Evolutionary conservation across 2,797 vertebrate species (phyloP).

Genomic region (Orientallactaga sibirica): DNA sequence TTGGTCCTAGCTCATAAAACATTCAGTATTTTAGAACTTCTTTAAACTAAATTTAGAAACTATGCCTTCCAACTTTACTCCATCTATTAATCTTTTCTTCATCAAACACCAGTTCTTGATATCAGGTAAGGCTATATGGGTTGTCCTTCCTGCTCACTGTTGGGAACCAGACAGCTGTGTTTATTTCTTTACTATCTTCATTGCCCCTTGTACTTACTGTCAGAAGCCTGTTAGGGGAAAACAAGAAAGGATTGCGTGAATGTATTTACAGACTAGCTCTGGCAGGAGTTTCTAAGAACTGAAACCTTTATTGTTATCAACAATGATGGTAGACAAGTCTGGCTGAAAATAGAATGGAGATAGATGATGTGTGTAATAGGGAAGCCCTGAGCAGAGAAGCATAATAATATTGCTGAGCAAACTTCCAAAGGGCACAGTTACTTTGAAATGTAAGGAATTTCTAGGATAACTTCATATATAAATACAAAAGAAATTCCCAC

Average conservation of each 20-base stretch:
- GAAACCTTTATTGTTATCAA: constrained; percentile 30
- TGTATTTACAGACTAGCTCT: neutral
- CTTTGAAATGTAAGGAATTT: constrained; percentile 62
- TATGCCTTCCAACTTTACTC: neutral
- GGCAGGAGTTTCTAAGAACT: neutral
- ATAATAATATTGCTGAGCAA: neutral
- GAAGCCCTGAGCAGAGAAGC: neutral
- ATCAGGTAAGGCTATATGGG: neutral
- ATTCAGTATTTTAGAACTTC: neutral
- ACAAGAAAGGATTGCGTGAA: neutral
- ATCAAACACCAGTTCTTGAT: neutral
- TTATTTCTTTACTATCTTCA: neutral
- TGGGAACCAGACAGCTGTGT: neutral
- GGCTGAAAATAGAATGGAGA: neutral
- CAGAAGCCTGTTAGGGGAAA: neutral
- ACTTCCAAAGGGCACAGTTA: constrained; percentile 42
- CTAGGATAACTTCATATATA: constrained; percentile 21
- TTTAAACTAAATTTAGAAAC: constrained; percentile 17
- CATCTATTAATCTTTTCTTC: neutral
- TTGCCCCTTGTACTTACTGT: neutral
- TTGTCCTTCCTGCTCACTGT: neutral
- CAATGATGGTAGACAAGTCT: constrained; percentile 19
- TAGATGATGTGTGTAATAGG: neutral
- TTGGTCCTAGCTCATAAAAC: neutral
- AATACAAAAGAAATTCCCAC: constrained; percentile 50